Evolutionary conservation across 2,113 vertebrate genomes (phyloP).

Genomic region (Centropus bengalensis): DNA sequence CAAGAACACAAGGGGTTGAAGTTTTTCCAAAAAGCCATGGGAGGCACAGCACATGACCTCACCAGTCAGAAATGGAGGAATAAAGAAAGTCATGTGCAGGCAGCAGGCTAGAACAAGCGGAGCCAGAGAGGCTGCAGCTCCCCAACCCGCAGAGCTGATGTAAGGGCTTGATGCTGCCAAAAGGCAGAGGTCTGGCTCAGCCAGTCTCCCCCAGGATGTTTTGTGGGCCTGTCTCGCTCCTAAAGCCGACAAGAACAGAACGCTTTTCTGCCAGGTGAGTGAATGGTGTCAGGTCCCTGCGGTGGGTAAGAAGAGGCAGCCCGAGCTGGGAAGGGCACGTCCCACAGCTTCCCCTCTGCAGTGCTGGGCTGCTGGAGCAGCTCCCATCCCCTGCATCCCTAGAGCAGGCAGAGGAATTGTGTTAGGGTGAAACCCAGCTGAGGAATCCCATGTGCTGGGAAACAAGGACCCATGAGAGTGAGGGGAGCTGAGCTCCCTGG

Average conservation of each 20-base stretch:
- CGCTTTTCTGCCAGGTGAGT: neutral
- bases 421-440: neutral
- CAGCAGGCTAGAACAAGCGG: neutral
- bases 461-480: fast-evolving
- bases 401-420: fast-evolving
- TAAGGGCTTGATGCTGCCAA: neutral
- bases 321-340: neutral
- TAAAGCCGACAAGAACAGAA: neutral
- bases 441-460: neutral
- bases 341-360: neutral
- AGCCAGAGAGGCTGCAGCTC: neutral
- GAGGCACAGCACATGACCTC: neutral
- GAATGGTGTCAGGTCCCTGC: neutral
- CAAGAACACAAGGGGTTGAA: neutral
- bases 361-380: neutral
- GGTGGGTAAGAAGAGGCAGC: neutral
- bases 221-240: neutral
- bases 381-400: neutral
- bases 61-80: neutral
- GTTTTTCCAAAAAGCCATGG: neutral
- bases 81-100: neutral
- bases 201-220: neutral
- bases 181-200: neutral
- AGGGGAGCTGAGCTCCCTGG: neutral
- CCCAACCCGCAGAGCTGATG: neutral